A percentile compares a stretch with the other conserved stretches of the same genome.
phyloP scores from a whole-genome alignment of 53 echinoderm and acorn worm genomes.

The Luidia sarsii region DNA sequence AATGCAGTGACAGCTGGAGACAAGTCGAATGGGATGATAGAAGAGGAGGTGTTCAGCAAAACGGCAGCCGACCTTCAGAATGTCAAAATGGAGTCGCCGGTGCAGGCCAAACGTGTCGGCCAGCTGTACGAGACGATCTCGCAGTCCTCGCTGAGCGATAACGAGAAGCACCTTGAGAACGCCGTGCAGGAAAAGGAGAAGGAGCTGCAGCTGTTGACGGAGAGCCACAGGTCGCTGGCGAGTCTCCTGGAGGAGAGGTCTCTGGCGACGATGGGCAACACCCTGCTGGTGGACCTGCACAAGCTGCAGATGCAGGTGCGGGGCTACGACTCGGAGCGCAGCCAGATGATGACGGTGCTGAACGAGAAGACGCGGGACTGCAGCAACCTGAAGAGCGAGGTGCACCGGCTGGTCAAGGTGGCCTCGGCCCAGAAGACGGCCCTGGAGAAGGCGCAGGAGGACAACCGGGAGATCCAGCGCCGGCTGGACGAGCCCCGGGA shows the following conservation, averaged over 20 bases:
- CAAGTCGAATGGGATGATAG: conserved; percentile 33
- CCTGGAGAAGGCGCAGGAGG: conserved; percentile 86
- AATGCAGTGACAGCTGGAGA: conserved; percentile 26
- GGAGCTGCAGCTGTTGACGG: conserved; percentile 73
- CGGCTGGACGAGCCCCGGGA: conserved; percentile 67
- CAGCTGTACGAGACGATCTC: conserved; percentile 50
- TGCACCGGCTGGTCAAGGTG: conserved; percentile 83
- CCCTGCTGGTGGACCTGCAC: conserved; percentile 83
- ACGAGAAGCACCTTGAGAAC: conserved; percentile 90
- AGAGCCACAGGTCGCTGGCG: conserved; percentile 67
- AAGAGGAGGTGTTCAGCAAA: conserved; percentile 4
- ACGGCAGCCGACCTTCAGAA: conserved; percentile 19
- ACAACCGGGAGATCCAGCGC: conserved; percentile 75
- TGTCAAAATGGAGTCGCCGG: conserved; percentile 31
- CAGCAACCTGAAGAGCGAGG: conserved; percentile 95
- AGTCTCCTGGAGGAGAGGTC: conserved; percentile 80
- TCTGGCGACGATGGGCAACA: conserved; percentile 67
- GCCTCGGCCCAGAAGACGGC: conserved; percentile 87
- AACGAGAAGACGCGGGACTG: conserved; percentile 97
- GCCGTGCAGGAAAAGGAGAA: conserved; percentile 80
- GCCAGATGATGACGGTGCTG: conserved; percentile 94
- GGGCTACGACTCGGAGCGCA: conserved; percentile 82
- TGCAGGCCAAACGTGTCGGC: conserved; percentile 41
- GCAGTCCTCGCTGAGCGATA: conserved; percentile 80
- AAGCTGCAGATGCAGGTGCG: conserved; percentile 90